phyloP scores from a whole-genome alignment of 2,797 vertebrate genomes.

The Brachymystax lenok region DNA sequence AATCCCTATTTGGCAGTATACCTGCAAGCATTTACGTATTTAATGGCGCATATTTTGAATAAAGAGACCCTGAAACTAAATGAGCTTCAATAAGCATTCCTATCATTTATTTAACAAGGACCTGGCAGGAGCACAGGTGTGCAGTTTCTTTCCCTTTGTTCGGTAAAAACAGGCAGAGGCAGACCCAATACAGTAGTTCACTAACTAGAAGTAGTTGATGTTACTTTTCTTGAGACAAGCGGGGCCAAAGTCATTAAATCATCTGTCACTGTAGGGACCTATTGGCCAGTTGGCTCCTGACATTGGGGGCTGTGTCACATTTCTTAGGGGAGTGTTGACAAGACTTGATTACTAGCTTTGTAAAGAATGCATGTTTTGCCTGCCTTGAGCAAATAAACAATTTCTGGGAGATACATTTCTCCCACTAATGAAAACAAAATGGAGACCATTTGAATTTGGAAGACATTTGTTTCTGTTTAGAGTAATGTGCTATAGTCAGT shows the following conservation, averaged over 20 bases:
- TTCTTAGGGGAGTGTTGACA: constrained; percentile 6
- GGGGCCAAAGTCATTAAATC: constrained; percentile 31
- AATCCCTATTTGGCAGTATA: constrained; percentile 44
- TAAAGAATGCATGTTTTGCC: constrained; percentile 18
- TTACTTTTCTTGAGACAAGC: constrained; percentile 22
- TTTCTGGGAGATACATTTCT: constrained; percentile 29
- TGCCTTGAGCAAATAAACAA: constrained; percentile 33
- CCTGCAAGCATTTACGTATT: constrained; percentile 35
- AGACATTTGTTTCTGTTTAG: constrained; percentile 33
- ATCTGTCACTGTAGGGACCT: constrained; percentile 9
- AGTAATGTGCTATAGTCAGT: constrained; percentile 28
- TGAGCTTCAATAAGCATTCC: constrained; percentile 37
- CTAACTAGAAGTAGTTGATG: constrained; percentile 27
- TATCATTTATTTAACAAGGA: constrained; percentile 43
- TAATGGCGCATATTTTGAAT: constrained; percentile 30
- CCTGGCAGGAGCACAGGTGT: constrained; percentile 40
- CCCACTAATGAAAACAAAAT: constrained; percentile 28
- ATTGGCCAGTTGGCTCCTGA: constrained; percentile 26
- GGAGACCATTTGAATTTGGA: constrained; percentile 21
- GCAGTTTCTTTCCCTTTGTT: constrained; percentile 17
- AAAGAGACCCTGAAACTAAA: constrained; percentile 45
- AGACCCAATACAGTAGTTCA: constrained; percentile 47
- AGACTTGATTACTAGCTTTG: constrained; percentile 3
- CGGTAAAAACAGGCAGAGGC: constrained; percentile 21
- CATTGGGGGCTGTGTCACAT: constrained; percentile 1